phyloP scores from a whole-genome alignment of 2,888 invertebrate genomes.

The Harpalus rubripes region DNA sequence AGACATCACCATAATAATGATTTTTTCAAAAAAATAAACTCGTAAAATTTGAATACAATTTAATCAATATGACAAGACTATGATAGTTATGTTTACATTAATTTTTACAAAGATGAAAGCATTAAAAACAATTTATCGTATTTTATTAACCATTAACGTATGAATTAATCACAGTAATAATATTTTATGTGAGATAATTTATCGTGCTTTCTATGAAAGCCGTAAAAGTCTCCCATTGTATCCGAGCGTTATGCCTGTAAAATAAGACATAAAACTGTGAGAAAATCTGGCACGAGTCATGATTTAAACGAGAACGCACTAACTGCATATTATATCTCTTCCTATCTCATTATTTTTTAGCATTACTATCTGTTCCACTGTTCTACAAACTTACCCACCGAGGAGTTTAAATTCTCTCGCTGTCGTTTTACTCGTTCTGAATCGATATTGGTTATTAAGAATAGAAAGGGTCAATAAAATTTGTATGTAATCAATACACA shows the following conservation, averaged over 20 bases:
- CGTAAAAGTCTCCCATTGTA: conserved; percentile 39
- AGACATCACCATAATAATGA: no score
- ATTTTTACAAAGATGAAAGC: background rate
- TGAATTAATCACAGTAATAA: conserved; percentile 17
- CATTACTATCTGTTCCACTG: conserved; percentile 17
- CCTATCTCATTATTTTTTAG: conserved; percentile 11
- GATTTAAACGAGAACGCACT: conserved; percentile 47
- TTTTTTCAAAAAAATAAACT: no score
- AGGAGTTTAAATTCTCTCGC: background rate
- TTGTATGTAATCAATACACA: background rate
- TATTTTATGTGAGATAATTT: conserved; percentile 25
- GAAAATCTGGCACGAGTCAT: conserved; percentile 43
- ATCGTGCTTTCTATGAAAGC: conserved; percentile 33
- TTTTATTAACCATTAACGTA: conserved; percentile 9
- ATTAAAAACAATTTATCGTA: background rate
- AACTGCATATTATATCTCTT: conserved; percentile 24
- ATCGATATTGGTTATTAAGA: background rate
- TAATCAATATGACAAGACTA: no score
- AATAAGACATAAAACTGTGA: conserved; percentile 47
- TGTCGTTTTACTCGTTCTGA: background rate
- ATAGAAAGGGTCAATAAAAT: background rate
- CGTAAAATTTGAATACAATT: no score
- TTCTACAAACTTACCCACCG: conserved; percentile 38
- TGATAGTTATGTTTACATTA: background rate
- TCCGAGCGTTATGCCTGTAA: conserved; percentile 18